phyloP scores from a whole-genome alignment of 2,113 vertebrate species.

The Tragelaphus buxtoni region DNA sequence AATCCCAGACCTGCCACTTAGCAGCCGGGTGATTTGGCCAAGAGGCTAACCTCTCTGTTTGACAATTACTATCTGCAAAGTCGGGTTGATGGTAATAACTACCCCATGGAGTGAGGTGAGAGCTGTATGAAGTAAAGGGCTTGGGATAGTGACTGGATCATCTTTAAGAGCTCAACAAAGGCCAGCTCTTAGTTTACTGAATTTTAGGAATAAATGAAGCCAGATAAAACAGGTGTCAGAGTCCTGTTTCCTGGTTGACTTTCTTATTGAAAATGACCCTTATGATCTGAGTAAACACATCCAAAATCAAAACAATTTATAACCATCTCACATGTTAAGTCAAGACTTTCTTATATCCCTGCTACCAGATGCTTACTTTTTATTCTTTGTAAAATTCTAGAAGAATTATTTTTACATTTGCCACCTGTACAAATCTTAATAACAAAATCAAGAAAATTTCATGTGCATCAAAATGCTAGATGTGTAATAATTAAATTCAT shows the following conservation, averaged over 20 bases:
- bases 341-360: background rate
- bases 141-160: background rate
- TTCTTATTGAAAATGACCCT: background rate
- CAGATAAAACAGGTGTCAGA: background rate
- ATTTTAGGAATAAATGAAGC: background rate
- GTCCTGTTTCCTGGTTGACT: background rate
- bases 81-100: background rate
- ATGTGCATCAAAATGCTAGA: constrained; percentile 20
- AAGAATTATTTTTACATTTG: constrained; percentile 30
- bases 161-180: background rate
- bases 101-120: background rate
- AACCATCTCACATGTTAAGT: background rate
- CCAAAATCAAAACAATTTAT: background rate
- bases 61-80: background rate
- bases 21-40: background rate
- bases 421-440: background rate
- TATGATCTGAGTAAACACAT: background rate
- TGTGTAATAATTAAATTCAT: constrained; percentile 1
- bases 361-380: background rate
- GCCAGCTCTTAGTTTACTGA: background rate
- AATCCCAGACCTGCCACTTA: background rate
- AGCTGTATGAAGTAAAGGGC: background rate
- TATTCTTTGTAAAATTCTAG: constrained; percentile 1
- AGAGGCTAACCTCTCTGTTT: background rate
- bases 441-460: constrained; percentile 56